Evolutionary conservation across 2,113 vertebrate species (phyloP), one percentile per base, ranked within the genome.

Genomic region (Sylvilagus bachmani): DNA sequence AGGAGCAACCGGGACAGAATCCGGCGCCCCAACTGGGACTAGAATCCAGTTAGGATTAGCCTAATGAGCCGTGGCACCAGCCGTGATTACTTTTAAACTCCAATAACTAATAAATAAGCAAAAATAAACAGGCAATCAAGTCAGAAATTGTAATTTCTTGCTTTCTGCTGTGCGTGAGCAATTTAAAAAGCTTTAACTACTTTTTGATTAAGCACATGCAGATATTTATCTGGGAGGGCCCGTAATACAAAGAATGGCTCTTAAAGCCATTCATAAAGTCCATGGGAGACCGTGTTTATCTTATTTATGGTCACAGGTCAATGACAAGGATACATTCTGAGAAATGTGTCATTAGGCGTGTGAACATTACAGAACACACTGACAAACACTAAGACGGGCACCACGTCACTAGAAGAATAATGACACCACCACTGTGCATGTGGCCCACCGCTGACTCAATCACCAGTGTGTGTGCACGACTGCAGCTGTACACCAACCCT

Each of bases 81-180:
- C 44, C 7, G 44, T 44, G 44, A 44, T 44, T 44, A 71, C 51
- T 79, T 74, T 75, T 62, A 75, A 75, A 93, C 86, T 80, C n/a
- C 84, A 89, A 69, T 69, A 77, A 61, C 36, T 85, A 89, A 58
- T 67, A 49, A 90, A 12, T 75, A 62, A 69, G 29, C 62, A 87
- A 90, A 69, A 77, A 89, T 75, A 69, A 84, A 86, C 90, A 80
- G 33, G 31, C 10, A 86, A 90, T 82, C 44, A 94, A 77, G 29
- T 95, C 31, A 89, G 53, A 12, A 81, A n/a, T 61, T 66, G 27
- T 29, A 78, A 85, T 38, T 81, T 70, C 38, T 92, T 66, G 13
- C n/a, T 17, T 74, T 74, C 38, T 88, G 17, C 13, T 29, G 36
- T 16, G 58, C 5, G 61, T 24, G 49, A 64, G 16, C 16, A 77